A percentile compares a stretch with the other conserved stretches of the same genome.
phyloP scores from a whole-genome alignment of 2,113 vertebrate genomes.

The Cyanoliseus patagonus region DNA sequence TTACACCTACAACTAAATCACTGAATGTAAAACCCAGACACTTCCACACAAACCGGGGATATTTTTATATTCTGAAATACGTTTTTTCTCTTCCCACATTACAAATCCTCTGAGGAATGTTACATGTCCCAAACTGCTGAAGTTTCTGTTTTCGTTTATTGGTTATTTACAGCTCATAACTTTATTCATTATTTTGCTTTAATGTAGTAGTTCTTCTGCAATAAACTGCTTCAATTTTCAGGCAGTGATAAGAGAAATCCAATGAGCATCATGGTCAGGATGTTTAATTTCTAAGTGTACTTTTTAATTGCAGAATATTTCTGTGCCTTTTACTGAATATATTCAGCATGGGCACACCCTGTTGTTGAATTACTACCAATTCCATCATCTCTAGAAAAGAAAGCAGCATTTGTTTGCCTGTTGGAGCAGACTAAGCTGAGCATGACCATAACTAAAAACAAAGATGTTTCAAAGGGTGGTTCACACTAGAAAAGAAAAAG shows the following conservation, averaged over 20 bases:
- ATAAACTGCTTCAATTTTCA: neutral
- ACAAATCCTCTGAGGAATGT: constrained; percentile 36
- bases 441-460: neutral
- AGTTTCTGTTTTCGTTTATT: constrained; percentile 18
- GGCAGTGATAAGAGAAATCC: neutral
- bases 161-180: neutral
- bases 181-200: constrained; percentile 1
- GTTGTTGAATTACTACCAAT: neutral
- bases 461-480: constrained; percentile 14
- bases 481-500: neutral
- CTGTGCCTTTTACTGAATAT: constrained; percentile 4
- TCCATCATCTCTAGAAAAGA: constrained; percentile 29
- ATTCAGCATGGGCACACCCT: neutral
- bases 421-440: neutral
- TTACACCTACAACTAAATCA: neutral
- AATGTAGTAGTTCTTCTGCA: neutral
- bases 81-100: neutral
- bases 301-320: constrained; percentile 29
- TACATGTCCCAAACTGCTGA: constrained; percentile 5
- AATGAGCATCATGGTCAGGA: neutral
- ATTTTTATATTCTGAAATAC: neutral
- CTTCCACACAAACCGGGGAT: neutral
- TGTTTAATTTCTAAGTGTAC: neutral
- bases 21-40: constrained; percentile 8
- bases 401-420: constrained; percentile 30